These are phyloP conservation scores for Drosophila formosana DNA, from an alignment of 2,888 invertebrate species.

Conservation along the genomic window DNA sequence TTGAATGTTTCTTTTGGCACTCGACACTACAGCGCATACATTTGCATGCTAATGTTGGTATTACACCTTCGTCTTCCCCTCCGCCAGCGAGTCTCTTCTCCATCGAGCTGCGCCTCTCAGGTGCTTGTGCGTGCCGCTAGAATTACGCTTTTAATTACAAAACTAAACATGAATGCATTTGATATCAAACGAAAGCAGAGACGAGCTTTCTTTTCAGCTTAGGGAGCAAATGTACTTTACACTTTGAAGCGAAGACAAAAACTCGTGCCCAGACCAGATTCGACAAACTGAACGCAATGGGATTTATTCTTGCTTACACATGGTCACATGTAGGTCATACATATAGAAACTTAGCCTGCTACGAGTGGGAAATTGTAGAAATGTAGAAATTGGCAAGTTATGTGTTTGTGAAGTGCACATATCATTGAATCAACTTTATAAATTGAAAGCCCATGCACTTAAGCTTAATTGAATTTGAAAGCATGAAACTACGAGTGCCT, in stretches of 20 bases:
- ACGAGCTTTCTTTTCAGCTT: conserved; percentile 27
- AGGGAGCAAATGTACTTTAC: conserved; percentile 6
- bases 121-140: conserved; percentile 59
- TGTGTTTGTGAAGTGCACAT: conserved; percentile 15
- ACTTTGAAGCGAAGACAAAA: conserved; percentile 17
- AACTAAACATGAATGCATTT: conserved; percentile 77
- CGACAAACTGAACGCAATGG: conserved; percentile 20
- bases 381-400: conserved; percentile 13
- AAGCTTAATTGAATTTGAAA: conserved; percentile 25
- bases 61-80: neutral
- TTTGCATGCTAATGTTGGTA: conserved; percentile 70
- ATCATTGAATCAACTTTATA: conserved; percentile 31
- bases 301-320: conserved; percentile 11
- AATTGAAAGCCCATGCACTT: conserved; percentile 27
- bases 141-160: conserved; percentile 77
- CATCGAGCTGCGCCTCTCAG: conserved; percentile 15
- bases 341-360: conserved; percentile 16
- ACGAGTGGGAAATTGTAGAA: neutral
- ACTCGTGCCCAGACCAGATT: too few species aligned
- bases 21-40: conserved; percentile 64
- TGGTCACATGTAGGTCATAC: conserved; percentile 43
- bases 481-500: conserved; percentile 1
- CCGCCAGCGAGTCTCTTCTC: too few species aligned
- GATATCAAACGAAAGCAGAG: conserved; percentile 64
- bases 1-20: conserved; percentile 58